Evolutionary conservation across 1,140 invertebrate genomes (phyloP), one percentile per base, ranked within the genome.

Genomic region (Pseudomyrmex concolor): DNA sequence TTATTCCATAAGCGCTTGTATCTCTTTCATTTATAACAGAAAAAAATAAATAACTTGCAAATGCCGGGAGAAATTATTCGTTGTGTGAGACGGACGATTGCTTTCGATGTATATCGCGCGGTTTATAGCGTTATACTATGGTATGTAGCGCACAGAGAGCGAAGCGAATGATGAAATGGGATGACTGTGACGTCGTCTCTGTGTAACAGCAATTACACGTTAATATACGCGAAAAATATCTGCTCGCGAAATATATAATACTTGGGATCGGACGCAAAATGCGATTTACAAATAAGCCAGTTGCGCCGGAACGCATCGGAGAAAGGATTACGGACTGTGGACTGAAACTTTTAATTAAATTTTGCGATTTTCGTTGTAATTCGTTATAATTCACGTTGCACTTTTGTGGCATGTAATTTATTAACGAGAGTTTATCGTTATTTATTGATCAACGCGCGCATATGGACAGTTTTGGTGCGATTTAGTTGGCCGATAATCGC

Each of bases 201-300:
- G 51, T 80, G 76, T 60, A 80, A 80, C 66, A 50, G 66, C 76
- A 80, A 80, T 80, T 80, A 80, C 68, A 80, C 76, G 43, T 80
- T 71, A 80, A 80, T 80, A 70, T 70, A 78, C 76, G 76, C 76
- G 76, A 70, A 59, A 80, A 80, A 80, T 78, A 78, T 78, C 76
- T 78, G 76, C 19, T 70, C 54, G 48, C 13, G 73, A 63, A 22
- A 70, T 50, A 80, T 71, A 71, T 34, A 34, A 34, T 70, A 71
- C 76, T 80, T 80, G 66, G 66, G n/a, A 70, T 70, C 66, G 55
- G 54, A 54, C 66, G 66, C 66, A 19, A 78, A 71, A 70, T 80
- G 43, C 76, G 66, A 50, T 80, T 80, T 71, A 48, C n/a, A 59
- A 80, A 80, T 80, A 71, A 80, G 54, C 76, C 76, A 64, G 48